Evolutionary conservation across 2,113 vertebrate genomes (phyloP).

Genomic region (Myotis brandtii): DNA sequence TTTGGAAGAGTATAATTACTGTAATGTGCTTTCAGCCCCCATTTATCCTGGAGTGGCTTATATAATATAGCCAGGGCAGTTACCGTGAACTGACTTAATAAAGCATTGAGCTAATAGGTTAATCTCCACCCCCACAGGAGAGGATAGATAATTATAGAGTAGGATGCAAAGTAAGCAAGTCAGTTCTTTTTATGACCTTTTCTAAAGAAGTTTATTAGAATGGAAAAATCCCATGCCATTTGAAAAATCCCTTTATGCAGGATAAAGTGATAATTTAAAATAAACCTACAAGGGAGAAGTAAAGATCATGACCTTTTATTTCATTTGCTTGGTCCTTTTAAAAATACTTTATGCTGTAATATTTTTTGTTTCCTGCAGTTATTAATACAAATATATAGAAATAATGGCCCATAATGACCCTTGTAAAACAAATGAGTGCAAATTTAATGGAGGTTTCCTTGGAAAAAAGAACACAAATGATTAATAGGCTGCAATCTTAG

Average conservation of each 20-base stretch:
- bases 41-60: not conserved
- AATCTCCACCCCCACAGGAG: not conserved
- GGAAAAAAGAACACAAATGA: not conserved
- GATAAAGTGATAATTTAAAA: constrained; percentile 54
- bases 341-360: not conserved
- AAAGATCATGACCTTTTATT: constrained; percentile 37
- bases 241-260: constrained; percentile 17
- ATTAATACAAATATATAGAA: constrained; percentile 17
- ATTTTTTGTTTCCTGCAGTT: constrained; percentile 24
- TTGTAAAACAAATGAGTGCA: constrained; percentile 1
- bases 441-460: not conserved
- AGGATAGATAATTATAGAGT: not conserved
- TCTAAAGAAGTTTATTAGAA: not conserved
- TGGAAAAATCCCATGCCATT: constrained; percentile 18
- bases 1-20: not conserved
- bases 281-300: constrained; percentile 32
- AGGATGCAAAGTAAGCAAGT: not conserved
- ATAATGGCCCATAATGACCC: not conserved
- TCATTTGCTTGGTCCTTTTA: not conserved
- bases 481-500: not conserved
- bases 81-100: not conserved
- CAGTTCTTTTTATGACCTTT: not conserved
- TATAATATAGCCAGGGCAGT: not conserved
- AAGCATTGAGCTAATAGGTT: not conserved
- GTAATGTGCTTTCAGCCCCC: not conserved